Conservation (phyloP, 1,140 invertebrate genomes). For the Caenorhabditis inopinata region DNA sequence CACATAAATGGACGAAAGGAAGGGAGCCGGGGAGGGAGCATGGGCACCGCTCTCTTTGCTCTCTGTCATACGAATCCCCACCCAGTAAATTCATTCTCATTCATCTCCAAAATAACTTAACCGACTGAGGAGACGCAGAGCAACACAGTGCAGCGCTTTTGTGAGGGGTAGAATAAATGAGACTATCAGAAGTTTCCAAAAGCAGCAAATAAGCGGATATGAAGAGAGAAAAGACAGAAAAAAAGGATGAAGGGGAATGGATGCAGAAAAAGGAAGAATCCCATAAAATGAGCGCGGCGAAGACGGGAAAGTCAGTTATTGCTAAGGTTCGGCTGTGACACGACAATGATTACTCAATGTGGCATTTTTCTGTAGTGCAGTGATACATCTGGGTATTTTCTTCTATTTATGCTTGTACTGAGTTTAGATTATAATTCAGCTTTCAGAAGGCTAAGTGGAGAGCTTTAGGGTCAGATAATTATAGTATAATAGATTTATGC, state of each 20-base stretch:
- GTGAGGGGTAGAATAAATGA: background rate
- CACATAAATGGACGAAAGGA: background rate
- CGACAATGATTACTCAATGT: slow-evolving; percentile 11
- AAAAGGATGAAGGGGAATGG: background rate
- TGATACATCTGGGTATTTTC: too few relatives aligned
- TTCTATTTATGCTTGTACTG: too few relatives aligned
- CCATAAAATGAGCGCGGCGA: slow-evolving; percentile 6
- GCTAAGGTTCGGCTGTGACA: background rate
- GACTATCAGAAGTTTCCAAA: background rate
- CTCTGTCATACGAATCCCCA: background rate
- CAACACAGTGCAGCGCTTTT: background rate
- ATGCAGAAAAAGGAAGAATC: background rate
- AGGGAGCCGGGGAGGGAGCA: background rate
- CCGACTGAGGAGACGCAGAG: background rate
- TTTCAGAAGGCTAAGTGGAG: too few relatives aligned
- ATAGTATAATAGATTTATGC: too few relatives aligned
- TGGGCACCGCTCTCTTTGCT: background rate
- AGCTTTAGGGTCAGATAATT: too few relatives aligned
- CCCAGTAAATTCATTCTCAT: slow-evolving; percentile 24
- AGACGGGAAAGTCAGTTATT: background rate
- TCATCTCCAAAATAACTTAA: background rate
- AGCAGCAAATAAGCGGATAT: background rate
- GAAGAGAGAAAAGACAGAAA: background rate
- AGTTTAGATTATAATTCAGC: too few relatives aligned
- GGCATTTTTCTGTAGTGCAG: too few relatives aligned